Percentiles rank a stretch among this genome's conserved stretches.
These are phyloP conservation scores for Chelonia mydas DNA, from an alignment of 2,797 vertebrate species.

Conservation along the genomic window DNA sequence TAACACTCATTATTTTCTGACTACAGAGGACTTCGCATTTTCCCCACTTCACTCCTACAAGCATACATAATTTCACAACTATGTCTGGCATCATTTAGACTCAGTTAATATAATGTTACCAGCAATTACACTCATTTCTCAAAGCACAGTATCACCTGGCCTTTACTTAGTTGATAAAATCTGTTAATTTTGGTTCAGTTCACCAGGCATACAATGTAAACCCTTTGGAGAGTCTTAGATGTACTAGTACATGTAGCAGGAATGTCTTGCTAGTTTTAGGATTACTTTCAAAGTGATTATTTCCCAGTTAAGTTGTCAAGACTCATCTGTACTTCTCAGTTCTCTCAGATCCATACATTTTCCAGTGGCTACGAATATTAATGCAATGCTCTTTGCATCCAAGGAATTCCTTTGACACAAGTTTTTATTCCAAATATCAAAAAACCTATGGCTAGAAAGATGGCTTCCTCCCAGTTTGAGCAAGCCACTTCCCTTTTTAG, in stretches of 20 bases:
- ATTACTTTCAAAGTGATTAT: not conserved
- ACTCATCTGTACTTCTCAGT: not conserved
- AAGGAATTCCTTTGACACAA: slow-evolving; percentile 1
- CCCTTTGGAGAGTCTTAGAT: not conserved
- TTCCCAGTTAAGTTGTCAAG: not conserved
- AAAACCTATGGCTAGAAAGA: slow-evolving; percentile 2
- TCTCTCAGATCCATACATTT: not conserved
- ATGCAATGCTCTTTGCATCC: not conserved
- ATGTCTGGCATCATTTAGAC: not conserved
- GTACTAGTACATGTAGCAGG: not conserved
- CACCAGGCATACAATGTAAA: not conserved
- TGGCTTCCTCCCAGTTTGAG: slow-evolving; percentile 34
- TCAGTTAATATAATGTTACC: not conserved
- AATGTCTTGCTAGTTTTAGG: not conserved
- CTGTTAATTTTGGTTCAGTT: not conserved
- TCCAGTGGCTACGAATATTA: slow-evolving; percentile 3
- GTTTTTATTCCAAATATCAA: slow-evolving; percentile 10
- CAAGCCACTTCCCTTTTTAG: slow-evolving; percentile 31
- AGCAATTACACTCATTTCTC: not conserved
- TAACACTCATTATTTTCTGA: not conserved
- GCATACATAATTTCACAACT: not conserved
- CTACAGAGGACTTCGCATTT: not conserved
- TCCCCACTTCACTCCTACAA: not conserved
- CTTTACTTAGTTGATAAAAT: not conserved
- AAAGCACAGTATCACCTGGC: not conserved